Conservation (phyloP, 1,140 invertebrate genomes). For the Neodiprion virginianus region DNA sequence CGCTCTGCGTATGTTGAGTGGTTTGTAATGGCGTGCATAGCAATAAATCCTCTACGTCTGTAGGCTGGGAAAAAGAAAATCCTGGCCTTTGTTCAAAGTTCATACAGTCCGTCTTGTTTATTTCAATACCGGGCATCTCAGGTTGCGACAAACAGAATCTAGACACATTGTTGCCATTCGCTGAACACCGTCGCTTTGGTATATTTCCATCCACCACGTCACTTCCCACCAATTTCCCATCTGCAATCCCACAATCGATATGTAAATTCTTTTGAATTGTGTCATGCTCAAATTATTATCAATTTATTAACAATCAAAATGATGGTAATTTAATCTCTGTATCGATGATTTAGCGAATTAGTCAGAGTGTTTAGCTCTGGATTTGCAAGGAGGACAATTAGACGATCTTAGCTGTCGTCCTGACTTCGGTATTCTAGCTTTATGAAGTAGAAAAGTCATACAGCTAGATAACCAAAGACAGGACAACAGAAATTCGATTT, state of each 20-base stretch:
- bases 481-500: conserved; percentile 47
- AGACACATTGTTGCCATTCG: conserved; percentile 46
- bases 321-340: neutral
- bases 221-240: neutral
- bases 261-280: neutral
- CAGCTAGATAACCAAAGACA: conserved; percentile 96
- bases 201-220: conserved; percentile 31
- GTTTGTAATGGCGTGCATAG: conserved; percentile 76
- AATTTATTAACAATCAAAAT: too few species aligned
- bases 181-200: conserved; percentile 44
- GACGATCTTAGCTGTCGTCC: conserved; percentile 62
- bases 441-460: conserved; percentile 85
- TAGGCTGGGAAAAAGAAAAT: conserved; percentile 88
- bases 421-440: conserved; percentile 95
- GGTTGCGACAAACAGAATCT: conserved; percentile 55
- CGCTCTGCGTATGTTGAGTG: conserved; percentile 65
- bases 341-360: conserved; percentile 18
- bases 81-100: conserved; percentile 49
- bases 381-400: neutral
- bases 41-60: conserved; percentile 82
- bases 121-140: conserved; percentile 43
- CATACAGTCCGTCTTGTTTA: conserved; percentile 38
- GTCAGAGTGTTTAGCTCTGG: conserved; percentile 7
- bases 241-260: conserved; percentile 15
- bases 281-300: too few species aligned